Percentiles rank a stretch among this genome's conserved stretches.
phyloP scores from a whole-genome alignment of 2,797 vertebrate genomes.

The Anolis apletophallus region DNA sequence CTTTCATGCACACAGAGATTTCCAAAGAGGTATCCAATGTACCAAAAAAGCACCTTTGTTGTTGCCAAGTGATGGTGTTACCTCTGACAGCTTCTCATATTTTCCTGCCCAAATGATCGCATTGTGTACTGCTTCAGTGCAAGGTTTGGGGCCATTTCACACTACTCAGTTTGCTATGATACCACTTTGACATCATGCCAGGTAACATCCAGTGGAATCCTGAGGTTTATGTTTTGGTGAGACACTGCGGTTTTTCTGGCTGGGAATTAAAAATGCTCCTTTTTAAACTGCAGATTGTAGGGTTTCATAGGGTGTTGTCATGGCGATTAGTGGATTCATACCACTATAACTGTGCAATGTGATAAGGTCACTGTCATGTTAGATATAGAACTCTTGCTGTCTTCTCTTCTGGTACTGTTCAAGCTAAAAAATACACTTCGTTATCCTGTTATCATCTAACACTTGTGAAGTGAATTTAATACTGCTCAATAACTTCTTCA shows the following conservation, averaged over 20 bases:
- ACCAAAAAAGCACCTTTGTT: neutral
- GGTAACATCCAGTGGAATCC: too few relatives aligned
- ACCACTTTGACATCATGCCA: too few relatives aligned
- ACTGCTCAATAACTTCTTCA: neutral
- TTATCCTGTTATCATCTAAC: too few relatives aligned
- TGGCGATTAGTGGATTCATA: too few relatives aligned
- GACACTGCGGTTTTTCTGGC: too few relatives aligned
- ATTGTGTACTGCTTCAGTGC: neutral
- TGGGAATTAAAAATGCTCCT: too few relatives aligned
- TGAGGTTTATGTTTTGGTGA: too few relatives aligned
- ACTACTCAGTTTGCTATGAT: too few relatives aligned
- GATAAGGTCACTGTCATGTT: neutral
- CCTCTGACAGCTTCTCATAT: neutral
- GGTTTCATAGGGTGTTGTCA: too few relatives aligned
- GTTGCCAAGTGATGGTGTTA: neutral
- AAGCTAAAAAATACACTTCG: neutral
- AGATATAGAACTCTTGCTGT: neutral
- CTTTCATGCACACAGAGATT: neutral
- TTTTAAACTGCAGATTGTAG: too few relatives aligned
- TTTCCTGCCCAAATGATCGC: neutral
- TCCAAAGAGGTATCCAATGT: neutral
- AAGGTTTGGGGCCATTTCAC: neutral
- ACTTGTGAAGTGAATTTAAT: conserved; percentile 4
- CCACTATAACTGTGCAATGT: too few relatives aligned
- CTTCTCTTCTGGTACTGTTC: neutral